phyloP scores from a whole-genome alignment of 1,140 invertebrate species.

The Holcopasites calliopsidis region DNA sequence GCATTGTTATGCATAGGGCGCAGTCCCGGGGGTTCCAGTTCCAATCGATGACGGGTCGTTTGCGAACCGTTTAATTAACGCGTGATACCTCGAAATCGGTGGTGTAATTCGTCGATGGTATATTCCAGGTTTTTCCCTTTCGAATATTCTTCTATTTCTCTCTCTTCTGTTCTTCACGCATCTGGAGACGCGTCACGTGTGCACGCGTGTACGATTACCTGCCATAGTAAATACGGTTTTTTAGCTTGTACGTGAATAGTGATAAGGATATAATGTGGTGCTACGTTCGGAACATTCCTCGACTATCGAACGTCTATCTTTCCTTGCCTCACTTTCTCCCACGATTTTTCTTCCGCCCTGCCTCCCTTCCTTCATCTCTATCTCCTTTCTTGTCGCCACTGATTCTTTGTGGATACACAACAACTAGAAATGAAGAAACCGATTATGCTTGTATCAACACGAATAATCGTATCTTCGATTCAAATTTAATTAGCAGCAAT shows the following conservation, averaged over 20 bases:
- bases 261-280: conserved; percentile 42
- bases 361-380: not conserved
- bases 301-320: not conserved
- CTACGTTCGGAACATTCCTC: conserved; percentile 41
- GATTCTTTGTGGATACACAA: not conserved
- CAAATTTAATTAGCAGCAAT: too few relatives aligned
- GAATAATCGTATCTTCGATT: too few relatives aligned
- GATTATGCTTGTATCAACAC: conserved; percentile 15
- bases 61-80: conserved; percentile 31
- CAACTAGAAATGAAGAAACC: not conserved
- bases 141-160: not conserved
- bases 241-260: conserved; percentile 48
- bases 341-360: not conserved
- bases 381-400: not conserved
- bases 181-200: conserved; percentile 4
- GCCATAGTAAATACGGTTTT: conserved; percentile 47
- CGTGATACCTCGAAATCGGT: conserved; percentile 29
- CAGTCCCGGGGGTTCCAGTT: conserved; percentile 32
- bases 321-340: not conserved
- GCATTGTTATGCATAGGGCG: conserved; percentile 19
- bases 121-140: not conserved
- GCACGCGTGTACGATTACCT: conserved; percentile 35
- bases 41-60: conserved; percentile 43
- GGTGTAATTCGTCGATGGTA: conserved; percentile 30
- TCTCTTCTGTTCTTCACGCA: not conserved